Evolutionary conservation across 2,888 invertebrate species (phyloP), one percentile per base, ranked within the genome.

Genomic region (Agrilus cyanescens): DNA sequence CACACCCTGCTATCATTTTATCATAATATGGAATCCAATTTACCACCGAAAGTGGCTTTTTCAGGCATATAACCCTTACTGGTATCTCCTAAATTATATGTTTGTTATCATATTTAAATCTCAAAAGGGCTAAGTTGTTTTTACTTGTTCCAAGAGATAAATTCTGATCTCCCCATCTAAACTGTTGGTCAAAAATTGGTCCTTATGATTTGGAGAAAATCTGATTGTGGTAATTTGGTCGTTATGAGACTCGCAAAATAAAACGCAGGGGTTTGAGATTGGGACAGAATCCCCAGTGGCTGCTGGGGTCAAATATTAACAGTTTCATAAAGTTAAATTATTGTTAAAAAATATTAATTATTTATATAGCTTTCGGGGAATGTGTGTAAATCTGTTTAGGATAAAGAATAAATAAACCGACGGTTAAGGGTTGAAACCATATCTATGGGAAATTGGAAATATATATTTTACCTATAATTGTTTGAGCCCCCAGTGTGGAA

Each of bases 81-180:
- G 66, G 63, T 34, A 61, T 60, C 38, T 63, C 62, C 64, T 65
- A 47, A 16, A 29, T 13, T 32, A 42, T 29, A 8, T 7, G 33
- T 13, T 4, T 32, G 18, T 36, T 20, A 18, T 36, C 12, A 25
- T 29, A 31, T 20, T 29, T 15, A 38, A 31, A 32, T 29, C n/a
- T 38, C 29, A 32, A 16, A 37, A 41, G 15, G 12, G 40, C 8
- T 40, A 4, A 25, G 12, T 10, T 13, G 14, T 35, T 35, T 31
- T 40, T 55, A 65, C 68, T 55, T 68, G 66, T 29, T 57, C 60
- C 14, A 65, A 49, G 30, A 63, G 34, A 48, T 67, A 68, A 30
- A 68, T 57, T 46, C 64, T 53, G 31, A 67, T 60, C 55, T 68
- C 65, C 7, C 58, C 59, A 47, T 68, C 66, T 7, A 60, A 60